These are phyloP conservation scores for Probosciger aterrimus DNA, from an alignment of 2,113 vertebrate genomes.

Conservation along the genomic window DNA sequence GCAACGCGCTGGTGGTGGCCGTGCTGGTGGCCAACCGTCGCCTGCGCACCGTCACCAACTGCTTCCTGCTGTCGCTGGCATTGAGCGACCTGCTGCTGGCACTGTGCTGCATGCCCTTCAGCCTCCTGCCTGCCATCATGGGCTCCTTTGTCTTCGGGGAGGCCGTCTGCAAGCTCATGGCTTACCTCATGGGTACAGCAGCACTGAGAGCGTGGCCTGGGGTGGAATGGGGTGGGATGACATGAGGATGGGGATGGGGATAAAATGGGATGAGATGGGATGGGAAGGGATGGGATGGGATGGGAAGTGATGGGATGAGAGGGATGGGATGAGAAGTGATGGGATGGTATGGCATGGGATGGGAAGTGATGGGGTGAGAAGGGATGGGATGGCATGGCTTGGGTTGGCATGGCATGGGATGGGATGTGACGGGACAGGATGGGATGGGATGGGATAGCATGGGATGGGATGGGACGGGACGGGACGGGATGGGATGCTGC, in stretches of 20 bases:
- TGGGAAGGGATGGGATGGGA: no score
- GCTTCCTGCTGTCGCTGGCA: conserved; percentile 92
- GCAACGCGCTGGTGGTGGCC: conserved; percentile 89
- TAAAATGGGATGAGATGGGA: no score
- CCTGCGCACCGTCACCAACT: conserved; percentile 93
- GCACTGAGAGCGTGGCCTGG: rapidly evolving
- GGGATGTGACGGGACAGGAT: no score
- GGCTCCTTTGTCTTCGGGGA: conserved; percentile 93
- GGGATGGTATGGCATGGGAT: no score
- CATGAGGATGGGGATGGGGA: no score
- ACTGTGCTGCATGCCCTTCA: conserved; percentile 95
- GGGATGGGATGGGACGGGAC: no score
- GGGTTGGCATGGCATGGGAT: no score
- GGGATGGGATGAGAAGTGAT: no score
- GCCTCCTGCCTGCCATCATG: conserved; percentile 90
- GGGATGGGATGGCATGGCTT: no score
- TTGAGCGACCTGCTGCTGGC: conserved; percentile 94
- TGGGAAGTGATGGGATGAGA: no score
- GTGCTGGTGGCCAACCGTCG: conserved; percentile 89
- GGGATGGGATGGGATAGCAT: no score
- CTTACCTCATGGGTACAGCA: conserved; percentile 92
- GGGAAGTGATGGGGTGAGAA: no score
- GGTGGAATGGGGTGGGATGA: neutral
- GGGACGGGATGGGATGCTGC: neutral
- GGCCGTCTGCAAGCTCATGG: conserved; percentile 87